Conservation (phyloP, 2,113 vertebrate genomes). For the Brachypteracias leptosomus region DNA sequence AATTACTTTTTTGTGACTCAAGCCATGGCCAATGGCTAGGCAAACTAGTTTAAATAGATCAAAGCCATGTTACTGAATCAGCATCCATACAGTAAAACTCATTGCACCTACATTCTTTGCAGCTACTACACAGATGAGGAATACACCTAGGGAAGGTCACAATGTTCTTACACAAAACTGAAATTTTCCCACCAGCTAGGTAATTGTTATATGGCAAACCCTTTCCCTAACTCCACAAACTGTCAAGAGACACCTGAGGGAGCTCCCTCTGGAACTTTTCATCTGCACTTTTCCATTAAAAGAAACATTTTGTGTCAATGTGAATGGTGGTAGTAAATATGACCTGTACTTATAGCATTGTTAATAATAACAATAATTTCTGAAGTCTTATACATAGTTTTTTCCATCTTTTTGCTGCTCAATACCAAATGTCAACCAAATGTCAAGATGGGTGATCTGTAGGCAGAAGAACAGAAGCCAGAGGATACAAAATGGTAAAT, state of each 20-base stretch:
- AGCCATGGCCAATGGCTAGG: neutral
- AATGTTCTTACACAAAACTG: neutral
- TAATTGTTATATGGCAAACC: neutral
- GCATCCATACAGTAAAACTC: neutral
- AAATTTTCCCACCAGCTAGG: neutral
- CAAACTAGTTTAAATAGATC: neutral
- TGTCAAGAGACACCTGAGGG: neutral
- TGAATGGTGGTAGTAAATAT: neutral
- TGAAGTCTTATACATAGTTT: neutral
- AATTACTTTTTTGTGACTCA: neutral
- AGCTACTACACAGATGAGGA: neutral
- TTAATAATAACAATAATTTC: neutral
- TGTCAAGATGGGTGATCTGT: neutral
- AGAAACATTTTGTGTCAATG: neutral
- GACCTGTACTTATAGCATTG: neutral
- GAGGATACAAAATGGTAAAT: neutral
- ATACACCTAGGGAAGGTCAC: neutral
- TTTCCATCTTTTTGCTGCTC: neutral
- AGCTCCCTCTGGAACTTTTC: neutral
- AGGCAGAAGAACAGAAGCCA: neutral
- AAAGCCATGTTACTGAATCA: neutral
- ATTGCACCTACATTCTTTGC: accelerated
- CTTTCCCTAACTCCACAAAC: neutral
- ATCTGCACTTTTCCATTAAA: neutral
- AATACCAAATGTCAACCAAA: neutral